Evolutionary conservation across 2,888 invertebrate genomes (phyloP).

Genomic region (Pantelozetes paolii): DNA sequence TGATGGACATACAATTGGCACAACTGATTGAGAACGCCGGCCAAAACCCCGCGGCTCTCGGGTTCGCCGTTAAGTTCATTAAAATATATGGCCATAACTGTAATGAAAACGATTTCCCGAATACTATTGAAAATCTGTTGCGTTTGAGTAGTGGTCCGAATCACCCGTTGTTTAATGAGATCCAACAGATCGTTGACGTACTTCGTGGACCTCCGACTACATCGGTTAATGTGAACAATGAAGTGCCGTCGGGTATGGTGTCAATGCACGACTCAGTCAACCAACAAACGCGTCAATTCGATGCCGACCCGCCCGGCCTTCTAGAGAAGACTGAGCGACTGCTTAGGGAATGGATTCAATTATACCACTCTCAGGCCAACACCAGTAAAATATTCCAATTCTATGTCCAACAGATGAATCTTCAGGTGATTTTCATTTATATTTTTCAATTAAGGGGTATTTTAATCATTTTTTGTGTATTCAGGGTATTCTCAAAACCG

Average conservation of each 20-base stretch:
- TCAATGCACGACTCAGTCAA: constrained; percentile 30
- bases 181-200: constrained; percentile 41
- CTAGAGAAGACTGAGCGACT: constrained; percentile 91
- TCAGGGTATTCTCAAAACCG: constrained; percentile 84
- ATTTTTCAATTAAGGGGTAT: background rate
- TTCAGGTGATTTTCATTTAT: constrained; percentile 28
- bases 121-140: constrained; percentile 41
- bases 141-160: constrained; percentile 34
- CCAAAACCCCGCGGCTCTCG: constrained; percentile 69
- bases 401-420: constrained; percentile 72
- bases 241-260: constrained; percentile 2
- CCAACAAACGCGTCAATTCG: constrained; percentile 26
- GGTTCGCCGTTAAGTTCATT: constrained; percentile 84
- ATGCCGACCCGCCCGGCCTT: constrained; percentile 86
- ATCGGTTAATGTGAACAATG: constrained; percentile 5
- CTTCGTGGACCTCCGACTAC: constrained; percentile 57
- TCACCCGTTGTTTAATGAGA: constrained; percentile 38
- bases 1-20: constrained; percentile 73
- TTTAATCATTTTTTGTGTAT: constrained; percentile 57
- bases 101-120: constrained; percentile 39
- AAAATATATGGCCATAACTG: constrained; percentile 71
- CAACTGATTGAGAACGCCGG: constrained; percentile 70
- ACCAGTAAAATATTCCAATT: constrained; percentile 71
- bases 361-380: constrained; percentile 68
- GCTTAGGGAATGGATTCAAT: constrained; percentile 89